Conservation (phyloP, 2,113 vertebrate genomes). For the Brienomyrus brachyistius region DNA sequence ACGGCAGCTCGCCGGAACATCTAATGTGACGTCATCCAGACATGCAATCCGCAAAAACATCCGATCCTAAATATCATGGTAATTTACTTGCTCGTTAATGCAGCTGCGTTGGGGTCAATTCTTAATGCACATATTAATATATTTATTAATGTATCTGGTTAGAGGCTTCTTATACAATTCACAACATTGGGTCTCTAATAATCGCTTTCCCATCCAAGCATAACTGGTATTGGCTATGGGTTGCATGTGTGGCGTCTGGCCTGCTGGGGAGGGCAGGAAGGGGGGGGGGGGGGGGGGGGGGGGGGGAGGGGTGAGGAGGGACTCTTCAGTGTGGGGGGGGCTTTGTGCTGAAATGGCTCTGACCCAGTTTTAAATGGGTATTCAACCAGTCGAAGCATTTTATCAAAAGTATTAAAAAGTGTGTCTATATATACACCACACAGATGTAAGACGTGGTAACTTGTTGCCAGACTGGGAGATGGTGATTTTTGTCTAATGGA, state of each 20-base stretch:
- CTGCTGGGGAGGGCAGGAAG: not conserved
- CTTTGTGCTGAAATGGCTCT: not conserved
- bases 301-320: too few relatives aligned
- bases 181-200: not conserved
- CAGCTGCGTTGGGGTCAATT: too few relatives aligned
- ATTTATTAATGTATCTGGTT: not conserved
- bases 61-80: too few relatives aligned
- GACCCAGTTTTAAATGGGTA: not conserved
- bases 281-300: too few relatives aligned
- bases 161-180: not conserved
- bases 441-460: not conserved
- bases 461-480: not conserved
- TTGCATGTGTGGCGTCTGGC: not conserved
- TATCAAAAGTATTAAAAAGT: slow-evolving; percentile 2
- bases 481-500: not conserved
- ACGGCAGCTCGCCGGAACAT: too few relatives aligned
- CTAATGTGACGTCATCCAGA: too few relatives aligned
- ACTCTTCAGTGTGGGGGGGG: too few relatives aligned
- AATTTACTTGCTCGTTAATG: too few relatives aligned
- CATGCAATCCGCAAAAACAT: too few relatives aligned
- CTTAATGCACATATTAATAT: too few relatives aligned
- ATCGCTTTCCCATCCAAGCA: not conserved
- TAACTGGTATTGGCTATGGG: not conserved
- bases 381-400: not conserved
- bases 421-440: not conserved